A percentile compares a stretch with the other conserved stretches of the same genome.
Conservation (phyloP, 2,888 invertebrate species). For the Amphipyra berbera region DNA sequence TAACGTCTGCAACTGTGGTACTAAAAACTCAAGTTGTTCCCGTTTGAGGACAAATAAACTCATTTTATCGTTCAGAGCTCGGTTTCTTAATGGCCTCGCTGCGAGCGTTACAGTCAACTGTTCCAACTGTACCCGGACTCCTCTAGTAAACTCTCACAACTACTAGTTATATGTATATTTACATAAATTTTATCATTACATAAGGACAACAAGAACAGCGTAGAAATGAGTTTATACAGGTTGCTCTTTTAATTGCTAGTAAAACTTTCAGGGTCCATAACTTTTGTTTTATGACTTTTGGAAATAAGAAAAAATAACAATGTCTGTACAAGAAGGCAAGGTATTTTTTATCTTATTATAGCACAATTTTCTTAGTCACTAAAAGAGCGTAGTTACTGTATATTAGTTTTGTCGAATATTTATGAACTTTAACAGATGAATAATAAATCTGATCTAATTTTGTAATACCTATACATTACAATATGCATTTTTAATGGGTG, state of each 20-base stretch:
- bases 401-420: neutral
- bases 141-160: constrained; percentile 4
- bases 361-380: too few relatives aligned
- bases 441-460: constrained; percentile 1
- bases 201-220: constrained; percentile 29
- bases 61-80: constrained; percentile 27
- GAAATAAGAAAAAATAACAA: too few relatives aligned
- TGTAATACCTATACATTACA: neutral
- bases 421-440: neutral
- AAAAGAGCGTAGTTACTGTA: too few relatives aligned
- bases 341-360: too few relatives aligned
- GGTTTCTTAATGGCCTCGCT: constrained; percentile 21
- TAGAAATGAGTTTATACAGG: too few relatives aligned
- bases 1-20: constrained; percentile 9
- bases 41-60: constrained; percentile 35
- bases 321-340: too few relatives aligned
- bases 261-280: too few relatives aligned
- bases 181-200: constrained; percentile 20
- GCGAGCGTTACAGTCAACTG: constrained; percentile 15
- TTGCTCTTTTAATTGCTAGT: too few relatives aligned
- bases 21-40: constrained; percentile 20
- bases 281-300: too few relatives aligned
- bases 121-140: constrained; percentile 14
- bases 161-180: constrained; percentile 23
- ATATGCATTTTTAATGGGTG: constrained; percentile 5